Percentiles rank a stretch among this genome's conserved stretches.
These are phyloP conservation scores for Notothenia coriiceps DNA, from an alignment of 2,113 vertebrate species.

Conservation along the genomic window DNA sequence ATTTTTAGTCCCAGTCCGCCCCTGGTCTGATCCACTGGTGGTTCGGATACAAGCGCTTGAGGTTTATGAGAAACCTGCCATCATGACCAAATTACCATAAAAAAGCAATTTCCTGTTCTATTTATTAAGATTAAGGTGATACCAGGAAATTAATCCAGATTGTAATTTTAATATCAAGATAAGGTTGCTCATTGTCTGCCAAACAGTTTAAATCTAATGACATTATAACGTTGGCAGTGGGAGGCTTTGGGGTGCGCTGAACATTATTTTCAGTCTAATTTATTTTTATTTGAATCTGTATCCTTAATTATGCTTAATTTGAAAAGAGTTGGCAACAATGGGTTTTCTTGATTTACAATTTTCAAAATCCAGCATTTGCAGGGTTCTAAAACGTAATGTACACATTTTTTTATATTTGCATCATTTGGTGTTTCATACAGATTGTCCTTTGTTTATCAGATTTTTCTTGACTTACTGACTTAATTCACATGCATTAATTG, in stretches of 20 bases:
- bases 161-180: neutral
- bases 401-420: neutral
- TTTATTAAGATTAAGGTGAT: neutral
- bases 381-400: no score
- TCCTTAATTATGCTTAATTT: neutral
- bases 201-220: neutral
- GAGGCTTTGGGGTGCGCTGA: neutral
- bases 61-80: neutral
- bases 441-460: neutral
- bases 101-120: neutral
- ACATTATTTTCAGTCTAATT: neutral
- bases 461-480: neutral
- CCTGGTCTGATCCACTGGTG: no score
- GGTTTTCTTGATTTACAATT: no score
- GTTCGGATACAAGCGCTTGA: no score
- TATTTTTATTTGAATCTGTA: neutral
- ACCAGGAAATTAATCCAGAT: neutral
- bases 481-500: neutral
- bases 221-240: neutral
- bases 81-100: neutral
- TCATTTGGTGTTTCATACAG: neutral
- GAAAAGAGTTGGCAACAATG: neutral
- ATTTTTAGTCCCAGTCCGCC: no score
- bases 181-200: neutral
- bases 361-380: no score